These are phyloP conservation scores for Gulo gulo DNA, from an alignment of 2,113 vertebrate genomes.

Conservation along the genomic window DNA sequence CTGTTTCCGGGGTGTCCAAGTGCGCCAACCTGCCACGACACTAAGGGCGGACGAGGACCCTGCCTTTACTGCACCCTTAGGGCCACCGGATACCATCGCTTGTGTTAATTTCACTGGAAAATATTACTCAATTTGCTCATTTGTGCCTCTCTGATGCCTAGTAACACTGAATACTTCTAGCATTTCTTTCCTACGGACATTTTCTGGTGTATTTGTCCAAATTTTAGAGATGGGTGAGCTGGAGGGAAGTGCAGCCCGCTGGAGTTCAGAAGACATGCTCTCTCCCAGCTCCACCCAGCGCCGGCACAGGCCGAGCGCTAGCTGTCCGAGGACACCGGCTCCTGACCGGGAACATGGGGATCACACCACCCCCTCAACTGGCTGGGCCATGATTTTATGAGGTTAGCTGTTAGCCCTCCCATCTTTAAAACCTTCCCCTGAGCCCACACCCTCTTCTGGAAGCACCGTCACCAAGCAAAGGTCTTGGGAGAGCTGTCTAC, in stretches of 20 bases:
- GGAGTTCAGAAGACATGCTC: fast-evolving
- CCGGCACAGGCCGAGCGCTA: fast-evolving
- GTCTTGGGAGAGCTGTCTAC: not conserved
- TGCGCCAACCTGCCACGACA: fast-evolving
- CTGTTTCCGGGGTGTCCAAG: fast-evolving
- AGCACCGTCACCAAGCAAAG: not conserved
- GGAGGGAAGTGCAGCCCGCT: not conserved
- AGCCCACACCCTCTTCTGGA: not conserved
- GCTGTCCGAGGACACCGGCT: fast-evolving
- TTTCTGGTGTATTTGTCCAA: not conserved
- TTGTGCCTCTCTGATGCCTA: not conserved
- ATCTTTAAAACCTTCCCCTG: not conserved
- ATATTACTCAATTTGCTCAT: too few species aligned
- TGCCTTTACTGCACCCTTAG: not conserved
- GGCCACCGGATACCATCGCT: fast-evolving
- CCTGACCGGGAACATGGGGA: not conserved
- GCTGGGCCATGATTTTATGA: not conserved
- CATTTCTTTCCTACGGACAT: not conserved
- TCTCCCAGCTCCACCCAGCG: not conserved
- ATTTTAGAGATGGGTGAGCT: not conserved
- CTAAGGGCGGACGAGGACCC: fast-evolving
- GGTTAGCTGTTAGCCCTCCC: not conserved
- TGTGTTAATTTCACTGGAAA: not conserved
- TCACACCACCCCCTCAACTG: fast-evolving
- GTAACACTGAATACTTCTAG: not conserved